phyloP scores from a whole-genome alignment of 2,113 vertebrate species.

The Verasper variegatus region DNA sequence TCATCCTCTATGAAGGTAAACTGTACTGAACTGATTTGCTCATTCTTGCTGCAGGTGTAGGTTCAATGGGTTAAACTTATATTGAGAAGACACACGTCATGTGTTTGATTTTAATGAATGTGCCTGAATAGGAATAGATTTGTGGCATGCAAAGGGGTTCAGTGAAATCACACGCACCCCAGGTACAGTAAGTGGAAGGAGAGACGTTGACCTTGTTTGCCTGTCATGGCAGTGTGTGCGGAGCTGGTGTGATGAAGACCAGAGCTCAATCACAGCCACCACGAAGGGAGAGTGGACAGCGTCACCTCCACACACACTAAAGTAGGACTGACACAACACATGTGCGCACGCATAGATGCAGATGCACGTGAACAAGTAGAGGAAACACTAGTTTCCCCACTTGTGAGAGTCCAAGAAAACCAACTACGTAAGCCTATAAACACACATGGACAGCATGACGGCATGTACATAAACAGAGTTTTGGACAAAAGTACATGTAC shows the following conservation, averaged over 20 bases:
- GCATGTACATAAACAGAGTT: background rate
- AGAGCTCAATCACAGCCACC: slow-evolving; percentile 27
- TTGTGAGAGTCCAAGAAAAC: background rate
- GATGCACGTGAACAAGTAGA: slow-evolving; percentile 16
- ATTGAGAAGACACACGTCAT: slow-evolving; percentile 6
- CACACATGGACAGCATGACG: slow-evolving; percentile 1
- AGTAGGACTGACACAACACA: slow-evolving; percentile 61
- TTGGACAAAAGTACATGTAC: background rate
- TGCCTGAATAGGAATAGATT: slow-evolving; percentile 5
- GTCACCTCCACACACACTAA: slow-evolving; percentile 51
- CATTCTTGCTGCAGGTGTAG: slow-evolving; percentile 14
- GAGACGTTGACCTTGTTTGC: slow-evolving; percentile 30
- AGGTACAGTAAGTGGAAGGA: slow-evolving; percentile 54
- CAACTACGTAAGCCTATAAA: background rate
- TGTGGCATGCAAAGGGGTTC: slow-evolving; percentile 30
- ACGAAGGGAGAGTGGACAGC: slow-evolving; percentile 48
- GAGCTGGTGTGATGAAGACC: slow-evolving; percentile 53
- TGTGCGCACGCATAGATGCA: slow-evolving; percentile 12
- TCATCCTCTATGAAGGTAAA: slow-evolving; percentile 8
- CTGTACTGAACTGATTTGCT: background rate
- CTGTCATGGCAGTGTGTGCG: slow-evolving; percentile 46
- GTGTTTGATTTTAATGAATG: background rate
- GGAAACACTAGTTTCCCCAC: slow-evolving; percentile 17
- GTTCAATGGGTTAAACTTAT: background rate
- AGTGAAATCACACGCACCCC: slow-evolving; percentile 18